Percentiles rank a stretch among this genome's conserved stretches.
Evolutionary conservation across 2,888 invertebrate genomes (phyloP).

Genomic region (Apodemia mormo): DNA sequence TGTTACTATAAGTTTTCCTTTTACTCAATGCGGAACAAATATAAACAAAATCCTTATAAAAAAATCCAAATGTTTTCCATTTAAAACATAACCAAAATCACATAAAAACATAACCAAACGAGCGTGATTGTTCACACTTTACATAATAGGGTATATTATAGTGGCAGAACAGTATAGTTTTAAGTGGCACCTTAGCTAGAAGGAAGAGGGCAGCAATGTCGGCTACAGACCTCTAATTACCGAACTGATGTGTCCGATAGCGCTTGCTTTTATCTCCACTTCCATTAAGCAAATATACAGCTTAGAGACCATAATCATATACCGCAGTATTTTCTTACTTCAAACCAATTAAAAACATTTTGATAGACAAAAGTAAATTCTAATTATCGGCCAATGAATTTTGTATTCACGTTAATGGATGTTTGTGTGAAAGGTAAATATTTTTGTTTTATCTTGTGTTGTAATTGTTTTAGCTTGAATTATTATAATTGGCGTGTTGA

Average conservation of each 20-base stretch:
- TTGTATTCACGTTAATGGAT: slow-evolving; percentile 52
- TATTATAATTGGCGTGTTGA: background rate
- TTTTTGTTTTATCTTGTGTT: slow-evolving; percentile 51
- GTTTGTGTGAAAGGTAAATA: slow-evolving; percentile 61
- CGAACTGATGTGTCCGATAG: slow-evolving; percentile 65
- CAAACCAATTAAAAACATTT: slow-evolving; percentile 78
- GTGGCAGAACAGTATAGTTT: slow-evolving; percentile 66
- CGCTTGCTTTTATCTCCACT: slow-evolving; percentile 76
- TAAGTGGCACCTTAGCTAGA: slow-evolving; percentile 66
- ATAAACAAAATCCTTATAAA: background rate
- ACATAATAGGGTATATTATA: slow-evolving; percentile 52
- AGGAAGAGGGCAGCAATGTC: slow-evolving; percentile 50
- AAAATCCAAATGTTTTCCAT: background rate
- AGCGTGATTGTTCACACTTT: slow-evolving; percentile 36
- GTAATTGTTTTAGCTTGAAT: slow-evolving; percentile 42
- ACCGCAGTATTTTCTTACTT: slow-evolving; percentile 71
- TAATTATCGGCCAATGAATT: slow-evolving; percentile 57
- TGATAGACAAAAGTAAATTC: slow-evolving; percentile 75
- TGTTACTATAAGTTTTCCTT: too few relatives aligned
- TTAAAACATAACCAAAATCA: background rate
- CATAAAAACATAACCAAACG: background rate
- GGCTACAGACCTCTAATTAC: slow-evolving; percentile 68
- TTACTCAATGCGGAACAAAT: too few relatives aligned
- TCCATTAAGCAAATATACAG: slow-evolving; percentile 81
- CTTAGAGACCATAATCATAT: slow-evolving; percentile 72